Evolutionary conservation across 2,113 vertebrate species (phyloP).

Genomic region (Cinclus cinclus): DNA sequence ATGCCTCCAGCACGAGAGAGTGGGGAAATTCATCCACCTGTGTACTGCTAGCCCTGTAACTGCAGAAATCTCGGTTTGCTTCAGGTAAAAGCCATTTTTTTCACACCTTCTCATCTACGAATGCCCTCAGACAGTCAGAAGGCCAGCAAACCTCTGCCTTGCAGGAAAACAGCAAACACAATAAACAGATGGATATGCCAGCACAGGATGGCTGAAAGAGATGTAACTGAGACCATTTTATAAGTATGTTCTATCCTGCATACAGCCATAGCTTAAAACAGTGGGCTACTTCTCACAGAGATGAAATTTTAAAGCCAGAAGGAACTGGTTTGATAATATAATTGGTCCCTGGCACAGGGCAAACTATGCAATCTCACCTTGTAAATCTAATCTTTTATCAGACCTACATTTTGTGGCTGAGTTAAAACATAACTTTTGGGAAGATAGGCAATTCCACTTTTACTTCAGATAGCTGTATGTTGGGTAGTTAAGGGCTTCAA

Average conservation of each 20-base stretch:
- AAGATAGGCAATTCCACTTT: neutral
- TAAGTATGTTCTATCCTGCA: neutral
- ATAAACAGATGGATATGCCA: neutral
- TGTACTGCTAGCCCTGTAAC: neutral
- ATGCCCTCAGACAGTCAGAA: neutral
- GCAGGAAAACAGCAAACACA: neutral
- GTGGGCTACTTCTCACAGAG: neutral
- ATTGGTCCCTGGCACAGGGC: neutral
- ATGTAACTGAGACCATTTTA: neutral
- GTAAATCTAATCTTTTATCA: conserved; percentile 41
- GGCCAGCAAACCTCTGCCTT: neutral
- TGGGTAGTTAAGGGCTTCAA: neutral
- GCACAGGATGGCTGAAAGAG: neutral
- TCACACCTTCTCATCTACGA: neutral
- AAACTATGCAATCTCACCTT: neutral
- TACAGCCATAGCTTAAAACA: neutral
- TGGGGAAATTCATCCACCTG: neutral
- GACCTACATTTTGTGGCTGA: neutral
- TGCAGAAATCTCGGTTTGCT: neutral
- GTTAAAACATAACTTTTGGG: neutral
- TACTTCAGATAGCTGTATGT: neutral
- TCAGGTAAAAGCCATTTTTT: neutral
- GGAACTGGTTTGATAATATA: neutral
- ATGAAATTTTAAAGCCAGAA: neutral
- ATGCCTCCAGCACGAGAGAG: neutral